phyloP scores from a whole-genome alignment of 2,888 invertebrate genomes.

The Bruchidius siliquastri region DNA sequence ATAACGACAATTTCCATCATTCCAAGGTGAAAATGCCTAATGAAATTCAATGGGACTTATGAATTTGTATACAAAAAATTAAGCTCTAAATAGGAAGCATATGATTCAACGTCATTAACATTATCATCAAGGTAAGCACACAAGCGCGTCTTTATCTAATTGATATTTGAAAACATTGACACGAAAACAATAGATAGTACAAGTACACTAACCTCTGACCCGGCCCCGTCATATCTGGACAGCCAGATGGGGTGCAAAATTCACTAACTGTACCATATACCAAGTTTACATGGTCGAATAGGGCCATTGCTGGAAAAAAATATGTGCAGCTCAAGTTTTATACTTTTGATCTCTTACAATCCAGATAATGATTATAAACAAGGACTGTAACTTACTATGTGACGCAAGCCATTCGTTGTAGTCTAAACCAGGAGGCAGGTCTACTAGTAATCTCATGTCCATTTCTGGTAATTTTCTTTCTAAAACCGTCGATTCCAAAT shows the following conservation, averaged over 20 bases:
- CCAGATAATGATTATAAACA: neutral
- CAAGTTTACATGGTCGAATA: slow-evolving; percentile 98
- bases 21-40: neutral
- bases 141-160: neutral
- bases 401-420: slow-evolving; percentile 99
- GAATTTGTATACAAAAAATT: neutral
- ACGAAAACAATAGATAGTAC: neutral
- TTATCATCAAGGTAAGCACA: neutral
- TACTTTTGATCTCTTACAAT: too few species aligned
- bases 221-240: slow-evolving; percentile 96
- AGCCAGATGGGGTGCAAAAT: slow-evolving; percentile 93
- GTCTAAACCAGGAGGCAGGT: slow-evolving; percentile 92
- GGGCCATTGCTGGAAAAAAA: slow-evolving; percentile 74
- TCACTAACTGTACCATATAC: slow-evolving; percentile 98
- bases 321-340: neutral
- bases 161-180: neutral
- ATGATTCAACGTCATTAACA: neutral
- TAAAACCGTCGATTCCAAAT: slow-evolving; percentile 90
- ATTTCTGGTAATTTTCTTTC: slow-evolving; percentile 92
- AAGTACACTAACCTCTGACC: slow-evolving; percentile 69
- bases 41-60: too few species aligned
- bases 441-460: slow-evolving; percentile 90
- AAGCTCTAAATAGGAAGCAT: neutral
- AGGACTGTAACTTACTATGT: slow-evolving; percentile 69
- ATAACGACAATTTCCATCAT: neutral